phyloP scores from a whole-genome alignment of 2,113 vertebrate genomes.

The Cyprinodon tularosa region DNA sequence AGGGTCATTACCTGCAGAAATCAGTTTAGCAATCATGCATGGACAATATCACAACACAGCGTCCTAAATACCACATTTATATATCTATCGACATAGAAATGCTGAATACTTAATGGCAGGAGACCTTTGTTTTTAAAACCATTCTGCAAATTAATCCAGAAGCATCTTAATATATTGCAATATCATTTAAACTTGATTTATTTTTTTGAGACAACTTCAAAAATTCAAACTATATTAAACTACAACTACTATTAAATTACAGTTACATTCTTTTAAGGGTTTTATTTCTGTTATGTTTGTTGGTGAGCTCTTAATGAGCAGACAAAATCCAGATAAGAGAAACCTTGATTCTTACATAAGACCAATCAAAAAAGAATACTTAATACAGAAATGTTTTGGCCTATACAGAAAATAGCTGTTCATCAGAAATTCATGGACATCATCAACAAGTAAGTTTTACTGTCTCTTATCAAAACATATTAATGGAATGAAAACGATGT shows the following conservation, averaged over 20 bases:
- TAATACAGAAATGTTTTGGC: background rate
- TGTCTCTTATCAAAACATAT: too few species aligned
- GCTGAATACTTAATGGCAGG: background rate
- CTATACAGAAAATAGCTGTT: too few species aligned
- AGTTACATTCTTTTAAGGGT: background rate
- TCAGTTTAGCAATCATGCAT: conserved; percentile 9
- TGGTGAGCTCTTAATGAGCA: background rate
- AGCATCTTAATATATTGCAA: too few species aligned
- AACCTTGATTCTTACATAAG: background rate
- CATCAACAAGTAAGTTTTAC: too few species aligned
- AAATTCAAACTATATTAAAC: background rate
- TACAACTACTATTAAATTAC: background rate
- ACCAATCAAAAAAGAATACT: background rate
- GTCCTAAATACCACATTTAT: background rate
- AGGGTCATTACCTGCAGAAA: conserved; percentile 82
- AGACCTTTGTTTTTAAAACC: background rate
- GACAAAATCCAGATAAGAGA: background rate
- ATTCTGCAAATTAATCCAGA: background rate
- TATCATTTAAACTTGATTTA: background rate
- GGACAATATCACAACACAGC: background rate
- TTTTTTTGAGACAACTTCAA: background rate
- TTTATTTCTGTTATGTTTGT: background rate
- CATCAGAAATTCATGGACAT: too few species aligned
- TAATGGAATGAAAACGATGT: too few species aligned
- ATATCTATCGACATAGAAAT: background rate